Evolutionary conservation across 2,888 invertebrate genomes (phyloP).

Genomic region (Cerceris rybyensis): DNA sequence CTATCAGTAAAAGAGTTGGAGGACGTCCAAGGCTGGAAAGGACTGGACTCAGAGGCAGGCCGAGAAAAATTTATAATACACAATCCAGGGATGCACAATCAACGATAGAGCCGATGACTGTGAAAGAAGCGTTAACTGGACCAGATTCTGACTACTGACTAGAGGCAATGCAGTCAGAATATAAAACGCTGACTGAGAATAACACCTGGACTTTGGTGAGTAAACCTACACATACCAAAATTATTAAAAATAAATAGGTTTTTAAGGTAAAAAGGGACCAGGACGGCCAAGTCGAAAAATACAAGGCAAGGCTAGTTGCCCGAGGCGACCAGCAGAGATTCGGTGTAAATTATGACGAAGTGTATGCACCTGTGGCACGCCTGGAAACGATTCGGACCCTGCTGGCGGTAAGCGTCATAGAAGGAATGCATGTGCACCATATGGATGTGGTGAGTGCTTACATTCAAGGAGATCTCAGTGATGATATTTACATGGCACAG

Average conservation of each 20-base stretch:
- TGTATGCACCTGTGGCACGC: slow-evolving; percentile 46
- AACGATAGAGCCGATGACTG: not conserved
- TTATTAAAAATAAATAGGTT: slow-evolving; percentile 41
- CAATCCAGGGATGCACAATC: not conserved
- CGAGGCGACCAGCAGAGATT: slow-evolving; percentile 38
- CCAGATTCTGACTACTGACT: slow-evolving; percentile 27
- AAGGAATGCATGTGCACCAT: slow-evolving; percentile 52
- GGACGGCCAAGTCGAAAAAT: slow-evolving; percentile 32
- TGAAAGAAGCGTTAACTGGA: not conserved
- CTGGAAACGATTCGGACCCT: slow-evolving; percentile 50
- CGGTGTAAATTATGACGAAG: slow-evolving; percentile 46
- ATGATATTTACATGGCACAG: slow-evolving; percentile 30
- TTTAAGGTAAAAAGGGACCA: slow-evolving; percentile 37
- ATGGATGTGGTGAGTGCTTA: slow-evolving; percentile 57
- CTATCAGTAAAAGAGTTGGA: slow-evolving; percentile 9
- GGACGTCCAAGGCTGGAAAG: slow-evolving; percentile 62
- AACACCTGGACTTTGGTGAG: slow-evolving; percentile 42
- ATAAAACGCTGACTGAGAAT: slow-evolving; percentile 39
- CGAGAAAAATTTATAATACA: slow-evolving; percentile 26
- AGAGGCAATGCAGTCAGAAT: slow-evolving; percentile 43
- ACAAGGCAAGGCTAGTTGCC: slow-evolving; percentile 49
- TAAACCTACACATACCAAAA: slow-evolving; percentile 32
- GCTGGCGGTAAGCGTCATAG: slow-evolving; percentile 33
- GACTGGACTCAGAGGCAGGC: slow-evolving; percentile 79
- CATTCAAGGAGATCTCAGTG: slow-evolving; percentile 38